Conservation (phyloP, 1,140 invertebrate species). For the Dysdera silvatica region DNA sequence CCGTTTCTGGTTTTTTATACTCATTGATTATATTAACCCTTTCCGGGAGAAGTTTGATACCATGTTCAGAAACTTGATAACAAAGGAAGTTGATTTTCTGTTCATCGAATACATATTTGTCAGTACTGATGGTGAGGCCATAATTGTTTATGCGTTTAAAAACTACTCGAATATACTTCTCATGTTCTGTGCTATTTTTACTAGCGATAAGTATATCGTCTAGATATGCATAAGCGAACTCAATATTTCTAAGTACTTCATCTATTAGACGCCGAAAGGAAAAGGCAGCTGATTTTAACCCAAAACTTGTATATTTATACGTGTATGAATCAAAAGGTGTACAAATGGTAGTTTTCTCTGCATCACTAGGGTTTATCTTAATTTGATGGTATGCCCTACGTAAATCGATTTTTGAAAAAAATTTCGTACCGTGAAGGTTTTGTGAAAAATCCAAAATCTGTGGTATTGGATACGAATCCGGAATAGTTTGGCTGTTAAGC, state of each 20-base stretch:
- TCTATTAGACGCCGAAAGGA: conserved; percentile 26
- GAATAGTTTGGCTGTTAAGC: conserved; percentile 12
- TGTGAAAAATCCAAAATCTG: conserved; percentile 11
- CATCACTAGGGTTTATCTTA: conserved; percentile 1
- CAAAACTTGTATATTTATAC: conserved; percentile 24
- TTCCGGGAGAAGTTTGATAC: conserved; percentile 11
- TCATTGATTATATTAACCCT: conserved; percentile 6
- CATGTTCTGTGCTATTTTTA: conserved; percentile 38
- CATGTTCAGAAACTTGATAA: background rate
- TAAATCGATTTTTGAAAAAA: conserved; percentile 22
- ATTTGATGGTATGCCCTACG: conserved; percentile 23
- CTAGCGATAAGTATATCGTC: conserved; percentile 44
- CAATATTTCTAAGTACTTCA: background rate
- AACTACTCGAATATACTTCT: conserved; percentile 39
- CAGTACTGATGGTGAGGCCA: conserved; percentile 38
- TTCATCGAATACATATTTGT: conserved; percentile 27
- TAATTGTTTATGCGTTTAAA: conserved; percentile 38
- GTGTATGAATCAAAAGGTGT: conserved; percentile 24
- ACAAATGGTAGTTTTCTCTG: conserved; percentile 20
- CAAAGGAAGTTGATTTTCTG: conserved; percentile 17
- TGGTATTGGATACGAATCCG: conserved; percentile 29
- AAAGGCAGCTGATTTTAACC: conserved; percentile 14
- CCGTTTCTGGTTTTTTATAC: conserved; percentile 36
- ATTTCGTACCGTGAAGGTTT: conserved; percentile 6
- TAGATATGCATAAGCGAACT: conserved; percentile 1